Evolutionary conservation across 2,888 invertebrate species (phyloP).

Genomic region (Hemistola chrysoprasaria): DNA sequence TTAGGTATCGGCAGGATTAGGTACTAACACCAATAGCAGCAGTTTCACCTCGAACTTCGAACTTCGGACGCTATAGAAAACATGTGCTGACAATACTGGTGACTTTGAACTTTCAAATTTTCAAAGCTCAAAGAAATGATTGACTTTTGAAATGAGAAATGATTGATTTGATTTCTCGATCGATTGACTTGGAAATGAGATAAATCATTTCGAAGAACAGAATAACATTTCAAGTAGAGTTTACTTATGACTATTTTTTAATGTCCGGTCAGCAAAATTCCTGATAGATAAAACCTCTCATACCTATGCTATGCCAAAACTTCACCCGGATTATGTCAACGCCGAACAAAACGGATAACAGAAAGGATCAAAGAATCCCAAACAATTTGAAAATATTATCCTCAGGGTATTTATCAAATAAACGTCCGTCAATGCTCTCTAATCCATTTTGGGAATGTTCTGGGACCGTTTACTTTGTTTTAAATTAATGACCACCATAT

Average conservation of each 20-base stretch:
- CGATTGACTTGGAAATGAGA: too few relatives aligned
- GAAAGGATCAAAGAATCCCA: slow-evolving; percentile 24
- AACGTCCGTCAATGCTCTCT: slow-evolving; percentile 51
- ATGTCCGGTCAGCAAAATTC: too few relatives aligned
- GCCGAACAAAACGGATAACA: slow-evolving; percentile 12
- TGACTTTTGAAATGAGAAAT: too few relatives aligned
- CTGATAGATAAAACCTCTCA: too few relatives aligned
- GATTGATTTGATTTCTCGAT: too few relatives aligned
- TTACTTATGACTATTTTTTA: too few relatives aligned
- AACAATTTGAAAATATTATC: slow-evolving; percentile 42
- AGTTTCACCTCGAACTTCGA: background rate
- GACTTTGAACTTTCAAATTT: too few relatives aligned
- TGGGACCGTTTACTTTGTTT: slow-evolving; percentile 60
- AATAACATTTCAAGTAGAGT: too few relatives aligned
- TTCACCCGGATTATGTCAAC: slow-evolving; percentile 9
- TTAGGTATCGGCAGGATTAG: slow-evolving; percentile 23
- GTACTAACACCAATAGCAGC: slow-evolving; percentile 19
- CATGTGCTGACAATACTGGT: too few relatives aligned
- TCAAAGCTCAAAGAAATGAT: too few relatives aligned
- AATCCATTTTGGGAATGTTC: slow-evolving; percentile 52
- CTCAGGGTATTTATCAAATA: slow-evolving; percentile 46
- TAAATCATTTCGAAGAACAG: too few relatives aligned
- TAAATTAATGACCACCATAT: slow-evolving; percentile 63
- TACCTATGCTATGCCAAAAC: slow-evolving; percentile 9
- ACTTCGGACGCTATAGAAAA: too few relatives aligned